These are phyloP conservation scores for Leptinotarsa peninsularis DNA, from an alignment of 2,888 invertebrate species.

Conservation along the genomic window DNA sequence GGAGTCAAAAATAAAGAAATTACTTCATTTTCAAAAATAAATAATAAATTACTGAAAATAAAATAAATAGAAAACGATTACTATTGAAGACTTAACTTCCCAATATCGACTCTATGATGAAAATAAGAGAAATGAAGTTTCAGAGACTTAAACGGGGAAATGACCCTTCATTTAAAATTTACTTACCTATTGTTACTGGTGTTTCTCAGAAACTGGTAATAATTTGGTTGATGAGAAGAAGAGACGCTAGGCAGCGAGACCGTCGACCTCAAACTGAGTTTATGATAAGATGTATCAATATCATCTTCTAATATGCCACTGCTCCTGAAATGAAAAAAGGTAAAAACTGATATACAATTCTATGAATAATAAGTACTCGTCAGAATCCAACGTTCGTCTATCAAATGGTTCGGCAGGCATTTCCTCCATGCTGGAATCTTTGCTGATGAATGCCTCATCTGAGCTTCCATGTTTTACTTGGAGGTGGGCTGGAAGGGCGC, in stretches of 20 bases:
- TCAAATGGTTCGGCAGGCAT: conserved; percentile 51
- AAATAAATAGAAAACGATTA: too few relatives aligned
- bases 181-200: conserved; percentile 35
- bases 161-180: neutral
- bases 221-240: conserved; percentile 51
- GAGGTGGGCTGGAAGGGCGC: conserved; percentile 64
- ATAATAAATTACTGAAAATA: too few relatives aligned
- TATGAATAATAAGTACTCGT: conserved; percentile 60
- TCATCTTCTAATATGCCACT: conserved; percentile 72
- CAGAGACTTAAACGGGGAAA: too few relatives aligned
- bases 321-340: conserved; percentile 64
- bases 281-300: conserved; percentile 62
- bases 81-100: too few relatives aligned
- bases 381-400: conserved; percentile 58
- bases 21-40: too few relatives aligned
- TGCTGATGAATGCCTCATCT: conserved; percentile 68
- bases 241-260: conserved; percentile 66
- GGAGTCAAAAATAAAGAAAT: too few relatives aligned
- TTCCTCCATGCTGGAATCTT: conserved; percentile 71
- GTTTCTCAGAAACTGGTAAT: conserved; percentile 35
- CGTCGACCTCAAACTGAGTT: conserved; percentile 63
- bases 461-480: conserved; percentile 60
- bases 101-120: too few relatives aligned
- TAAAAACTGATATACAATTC: conserved; percentile 28
- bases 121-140: too few relatives aligned